Conservation (phyloP, 2,113 vertebrate genomes). For the Bettongia penicillata region DNA sequence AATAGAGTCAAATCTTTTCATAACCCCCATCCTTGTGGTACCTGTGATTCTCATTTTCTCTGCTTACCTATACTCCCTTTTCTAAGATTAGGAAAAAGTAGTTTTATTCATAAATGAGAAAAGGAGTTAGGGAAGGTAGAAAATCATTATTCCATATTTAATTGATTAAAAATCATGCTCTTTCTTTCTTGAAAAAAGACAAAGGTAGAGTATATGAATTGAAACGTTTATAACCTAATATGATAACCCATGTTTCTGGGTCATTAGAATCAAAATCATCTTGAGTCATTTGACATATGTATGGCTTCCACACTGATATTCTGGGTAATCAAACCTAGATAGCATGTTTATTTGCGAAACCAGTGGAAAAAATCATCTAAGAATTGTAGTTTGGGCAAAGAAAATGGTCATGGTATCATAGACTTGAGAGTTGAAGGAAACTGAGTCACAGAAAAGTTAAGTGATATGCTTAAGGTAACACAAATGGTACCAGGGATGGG, state of each 20-base stretch:
- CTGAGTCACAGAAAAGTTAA: not conserved
- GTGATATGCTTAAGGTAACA: not conserved
- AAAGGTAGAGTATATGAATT: not conserved
- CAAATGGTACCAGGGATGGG: not conserved
- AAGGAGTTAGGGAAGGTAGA: not conserved
- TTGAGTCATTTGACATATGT: not conserved
- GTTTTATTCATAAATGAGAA: not conserved
- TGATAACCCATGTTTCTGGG: not conserved
- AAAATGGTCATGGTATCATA: not conserved
- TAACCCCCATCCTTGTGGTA: not conserved
- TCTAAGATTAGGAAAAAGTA: not conserved
- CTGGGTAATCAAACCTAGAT: conserved; percentile 14
- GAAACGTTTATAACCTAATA: not conserved
- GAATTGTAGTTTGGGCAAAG: not conserved
- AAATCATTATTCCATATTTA: not conserved
- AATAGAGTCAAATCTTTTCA: not conserved
- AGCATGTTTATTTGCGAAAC: not conserved
- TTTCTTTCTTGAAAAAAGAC: not conserved
- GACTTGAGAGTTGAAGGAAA: not conserved
- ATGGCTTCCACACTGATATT: not conserved
- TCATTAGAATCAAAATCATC: conserved; percentile 16
- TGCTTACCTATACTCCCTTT: not conserved
- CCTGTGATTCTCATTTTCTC: not conserved
- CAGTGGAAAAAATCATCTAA: not conserved
- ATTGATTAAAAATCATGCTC: not conserved